A percentile compares a stretch with the other conserved stretches of the same genome.
phyloP scores from a whole-genome alignment of 2,113 vertebrate species.

The Ictidomys tridecemlineatus region DNA sequence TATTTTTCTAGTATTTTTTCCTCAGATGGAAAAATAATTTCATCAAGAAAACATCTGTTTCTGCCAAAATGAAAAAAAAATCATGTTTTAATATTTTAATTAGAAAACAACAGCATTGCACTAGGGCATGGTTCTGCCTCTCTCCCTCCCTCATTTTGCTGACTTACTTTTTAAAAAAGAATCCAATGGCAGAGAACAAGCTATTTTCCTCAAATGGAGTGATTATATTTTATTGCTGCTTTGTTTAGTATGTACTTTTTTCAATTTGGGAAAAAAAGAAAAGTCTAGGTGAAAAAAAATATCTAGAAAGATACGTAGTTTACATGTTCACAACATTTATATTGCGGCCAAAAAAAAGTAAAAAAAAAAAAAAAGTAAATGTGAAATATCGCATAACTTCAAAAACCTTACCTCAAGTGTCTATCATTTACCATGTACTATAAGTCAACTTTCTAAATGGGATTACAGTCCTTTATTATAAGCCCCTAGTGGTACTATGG shows the following conservation, averaged over 20 bases:
- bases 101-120: constrained; percentile 19
- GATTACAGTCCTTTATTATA: constrained; percentile 86
- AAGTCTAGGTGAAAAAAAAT: constrained; percentile 74
- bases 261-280: constrained; percentile 66
- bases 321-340: constrained; percentile 79
- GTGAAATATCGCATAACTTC: constrained; percentile 76
- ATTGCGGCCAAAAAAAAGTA: constrained; percentile 58
- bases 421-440: constrained; percentile 83
- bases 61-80: constrained; percentile 70
- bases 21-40: constrained; percentile 76
- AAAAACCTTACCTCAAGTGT: constrained; percentile 79
- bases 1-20: constrained; percentile 73
- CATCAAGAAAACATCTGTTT: constrained; percentile 72
- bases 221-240: constrained; percentile 77
- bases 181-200: constrained; percentile 61
- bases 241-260: constrained; percentile 77
- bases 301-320: constrained; percentile 76
- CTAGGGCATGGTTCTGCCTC: background rate
- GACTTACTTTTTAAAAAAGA: background rate
- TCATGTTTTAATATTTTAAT: constrained; percentile 58
- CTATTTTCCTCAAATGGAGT: constrained; percentile 64
- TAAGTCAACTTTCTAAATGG: constrained; percentile 85
- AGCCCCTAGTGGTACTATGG: constrained; percentile 87
- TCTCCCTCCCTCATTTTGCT: background rate
- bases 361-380: constrained; percentile 65